Percentiles rank a stretch among this genome's conserved stretches.
Conservation (phyloP, 2,113 vertebrate species). For the Ginglymostoma cirratum region DNA sequence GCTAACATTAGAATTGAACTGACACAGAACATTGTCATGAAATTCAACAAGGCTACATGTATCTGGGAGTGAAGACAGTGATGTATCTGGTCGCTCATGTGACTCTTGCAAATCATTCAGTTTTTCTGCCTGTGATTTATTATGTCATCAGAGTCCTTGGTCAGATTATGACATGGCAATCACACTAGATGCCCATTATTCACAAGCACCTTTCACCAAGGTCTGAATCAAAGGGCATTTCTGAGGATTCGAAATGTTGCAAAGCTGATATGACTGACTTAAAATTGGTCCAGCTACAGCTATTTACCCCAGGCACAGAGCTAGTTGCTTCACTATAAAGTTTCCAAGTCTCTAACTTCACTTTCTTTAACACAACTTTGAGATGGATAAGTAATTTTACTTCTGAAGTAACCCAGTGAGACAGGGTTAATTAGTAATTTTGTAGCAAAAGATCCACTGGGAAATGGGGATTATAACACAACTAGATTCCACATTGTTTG, state of each 20-base stretch:
- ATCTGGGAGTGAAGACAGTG: not conserved
- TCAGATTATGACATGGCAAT: not conserved
- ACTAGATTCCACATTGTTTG: too few relatives aligned
- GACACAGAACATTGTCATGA: not conserved
- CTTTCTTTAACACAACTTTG: not conserved
- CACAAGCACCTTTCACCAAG: not conserved
- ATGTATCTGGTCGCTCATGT: not conserved
- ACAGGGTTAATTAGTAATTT: not conserved
- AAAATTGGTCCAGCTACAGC: not conserved
- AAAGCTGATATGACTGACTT: not conserved
- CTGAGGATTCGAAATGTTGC: not conserved
- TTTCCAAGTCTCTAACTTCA: not conserved
- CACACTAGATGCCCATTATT: not conserved
- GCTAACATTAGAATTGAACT: not conserved
- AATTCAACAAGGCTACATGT: not conserved
- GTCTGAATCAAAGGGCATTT: not conserved
- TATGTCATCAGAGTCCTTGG: not conserved
- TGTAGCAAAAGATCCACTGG: too few relatives aligned
- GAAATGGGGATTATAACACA: too few relatives aligned
- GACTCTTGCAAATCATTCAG: conserved; percentile 1
- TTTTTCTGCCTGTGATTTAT: not conserved
- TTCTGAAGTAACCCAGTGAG: not conserved
- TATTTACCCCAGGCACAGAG: not conserved
- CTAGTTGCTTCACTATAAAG: not conserved
- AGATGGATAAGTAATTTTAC: not conserved